These are phyloP conservation scores for Prorops nasuta DNA, from an alignment of 1,140 invertebrate species.

Conservation along the genomic window DNA sequence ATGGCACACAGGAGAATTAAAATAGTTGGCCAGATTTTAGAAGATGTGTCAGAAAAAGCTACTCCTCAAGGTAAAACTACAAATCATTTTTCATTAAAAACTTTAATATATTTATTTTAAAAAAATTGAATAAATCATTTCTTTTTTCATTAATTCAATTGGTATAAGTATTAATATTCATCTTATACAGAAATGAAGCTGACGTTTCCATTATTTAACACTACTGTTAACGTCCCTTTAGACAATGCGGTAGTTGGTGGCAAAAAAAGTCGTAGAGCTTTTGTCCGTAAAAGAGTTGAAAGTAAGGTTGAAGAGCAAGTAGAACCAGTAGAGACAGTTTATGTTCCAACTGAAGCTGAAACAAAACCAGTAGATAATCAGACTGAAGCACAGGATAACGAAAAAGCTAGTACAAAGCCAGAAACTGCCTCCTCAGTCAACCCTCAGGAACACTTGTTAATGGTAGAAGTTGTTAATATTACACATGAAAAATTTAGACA, in stretches of 20 bases:
- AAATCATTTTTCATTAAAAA: background rate
- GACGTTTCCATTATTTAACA: slow-evolving; percentile 66
- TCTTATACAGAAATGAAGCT: slow-evolving; percentile 55
- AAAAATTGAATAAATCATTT: slow-evolving; percentile 43
- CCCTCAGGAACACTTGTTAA: slow-evolving; percentile 65
- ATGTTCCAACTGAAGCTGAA: slow-evolving; percentile 6
- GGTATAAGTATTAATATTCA: slow-evolving; percentile 10
- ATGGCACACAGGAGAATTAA: slow-evolving; percentile 90
- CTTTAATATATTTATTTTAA: slow-evolving; percentile 1
- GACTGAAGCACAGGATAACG: slow-evolving; percentile 13
- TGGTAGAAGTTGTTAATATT: slow-evolving; percentile 95
- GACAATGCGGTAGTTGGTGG: slow-evolving; percentile 37
- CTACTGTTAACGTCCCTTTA: slow-evolving; percentile 63
- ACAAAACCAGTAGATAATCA: slow-evolving; percentile 1
- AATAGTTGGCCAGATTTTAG: slow-evolving; percentile 74
- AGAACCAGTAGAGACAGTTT: slow-evolving; percentile 22
- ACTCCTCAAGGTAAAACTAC: slow-evolving; percentile 44
- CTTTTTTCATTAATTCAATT: background rate
- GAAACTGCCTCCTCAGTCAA: slow-evolving; percentile 26
- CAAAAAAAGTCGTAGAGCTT: slow-evolving; percentile 39
- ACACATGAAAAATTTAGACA: slow-evolving; percentile 85
- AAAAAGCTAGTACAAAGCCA: slow-evolving; percentile 23
- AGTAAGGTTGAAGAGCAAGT: slow-evolving; percentile 12
- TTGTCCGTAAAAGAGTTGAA: slow-evolving; percentile 33
- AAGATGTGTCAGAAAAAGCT: slow-evolving; percentile 63